Percentiles rank a stretch among this genome's conserved stretches.
Evolutionary conservation across 2,113 vertebrate species (phyloP).

Genomic region (Aspiorhynchus laticeps): DNA sequence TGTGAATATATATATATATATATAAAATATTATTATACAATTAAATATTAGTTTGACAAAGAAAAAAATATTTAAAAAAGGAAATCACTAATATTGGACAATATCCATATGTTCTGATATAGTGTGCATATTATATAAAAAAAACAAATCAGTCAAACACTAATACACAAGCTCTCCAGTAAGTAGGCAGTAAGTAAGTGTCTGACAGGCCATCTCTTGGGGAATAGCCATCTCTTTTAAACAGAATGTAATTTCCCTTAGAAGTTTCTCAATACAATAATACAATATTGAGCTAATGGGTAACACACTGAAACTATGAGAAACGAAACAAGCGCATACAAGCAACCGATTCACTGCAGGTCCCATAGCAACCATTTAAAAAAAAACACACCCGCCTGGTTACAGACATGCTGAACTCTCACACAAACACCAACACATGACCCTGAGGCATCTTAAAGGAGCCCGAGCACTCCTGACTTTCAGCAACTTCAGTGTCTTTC

Average conservation of each 20-base stretch:
- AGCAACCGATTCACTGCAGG: neutral
- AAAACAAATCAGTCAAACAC: neutral
- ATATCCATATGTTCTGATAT: neutral
- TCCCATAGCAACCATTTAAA: constrained; percentile 32
- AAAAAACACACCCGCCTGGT: constrained; percentile 42
- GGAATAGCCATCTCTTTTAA: neutral
- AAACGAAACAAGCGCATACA: neutral
- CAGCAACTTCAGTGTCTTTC: neutral
- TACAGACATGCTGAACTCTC: constrained; percentile 15
- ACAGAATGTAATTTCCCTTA: neutral
- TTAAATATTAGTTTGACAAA: neutral
- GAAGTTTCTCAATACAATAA: neutral
- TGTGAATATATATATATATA: too few species aligned
- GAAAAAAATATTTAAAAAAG: neutral
- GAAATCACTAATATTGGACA: neutral
- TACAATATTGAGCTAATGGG: too few species aligned
- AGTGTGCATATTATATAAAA: too few species aligned
- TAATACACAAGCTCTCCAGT: neutral
- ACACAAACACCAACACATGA: neutral
- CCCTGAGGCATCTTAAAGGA: neutral
- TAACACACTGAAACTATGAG: constrained; percentile 1
- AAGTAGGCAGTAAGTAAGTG: neutral
- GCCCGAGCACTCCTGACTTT: neutral
- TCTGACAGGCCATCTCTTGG: neutral
- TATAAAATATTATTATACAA: too few species aligned